These are phyloP conservation scores for Eonycteris spelaea DNA, from an alignment of 2,113 vertebrate species.

Conservation along the genomic window DNA sequence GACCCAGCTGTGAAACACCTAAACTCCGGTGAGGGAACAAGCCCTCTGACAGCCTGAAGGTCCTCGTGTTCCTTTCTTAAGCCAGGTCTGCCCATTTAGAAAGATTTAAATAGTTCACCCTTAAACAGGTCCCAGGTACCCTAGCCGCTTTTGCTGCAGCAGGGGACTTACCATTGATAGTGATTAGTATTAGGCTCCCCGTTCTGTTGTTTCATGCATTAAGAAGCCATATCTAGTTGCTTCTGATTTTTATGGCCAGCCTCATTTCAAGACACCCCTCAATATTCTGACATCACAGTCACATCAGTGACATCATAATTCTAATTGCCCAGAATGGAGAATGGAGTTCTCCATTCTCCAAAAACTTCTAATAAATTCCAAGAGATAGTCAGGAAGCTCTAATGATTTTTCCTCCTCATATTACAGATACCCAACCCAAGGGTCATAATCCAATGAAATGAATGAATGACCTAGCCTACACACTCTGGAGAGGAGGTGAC, in stretches of 20 bases:
- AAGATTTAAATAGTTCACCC: neutral
- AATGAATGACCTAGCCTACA: neutral
- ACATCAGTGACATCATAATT: conserved; percentile 47
- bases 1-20: neutral
- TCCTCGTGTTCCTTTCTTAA: neutral
- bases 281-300: conserved; percentile 1
- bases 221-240: neutral
- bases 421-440: neutral
- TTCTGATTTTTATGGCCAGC: neutral
- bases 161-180: conserved; percentile 11
- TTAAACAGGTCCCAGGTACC: neutral
- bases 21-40: neutral
- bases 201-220: neutral
- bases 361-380: neutral
- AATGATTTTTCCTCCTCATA: neutral
- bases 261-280: conserved; percentile 14
- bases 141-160: neutral
- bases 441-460: neutral
- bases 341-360: neutral
- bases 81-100: neutral
- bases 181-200: neutral
- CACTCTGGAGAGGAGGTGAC: neutral
- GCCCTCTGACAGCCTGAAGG: neutral
- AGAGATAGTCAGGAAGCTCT: neutral
- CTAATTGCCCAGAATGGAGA: neutral